Conservation (phyloP, 2,113 vertebrate genomes). For the Rynchops niger region DNA sequence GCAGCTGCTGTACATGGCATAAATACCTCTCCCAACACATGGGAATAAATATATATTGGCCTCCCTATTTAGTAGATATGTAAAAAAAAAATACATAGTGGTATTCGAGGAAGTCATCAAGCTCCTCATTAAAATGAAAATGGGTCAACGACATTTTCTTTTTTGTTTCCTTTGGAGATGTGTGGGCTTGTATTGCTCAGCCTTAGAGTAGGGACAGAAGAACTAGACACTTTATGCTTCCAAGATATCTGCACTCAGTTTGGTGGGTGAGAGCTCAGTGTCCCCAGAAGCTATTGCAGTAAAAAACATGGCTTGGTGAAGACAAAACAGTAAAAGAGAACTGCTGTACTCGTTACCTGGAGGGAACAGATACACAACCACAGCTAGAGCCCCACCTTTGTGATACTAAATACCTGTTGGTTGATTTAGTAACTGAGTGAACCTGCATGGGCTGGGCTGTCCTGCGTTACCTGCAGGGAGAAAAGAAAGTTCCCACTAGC, state of each 20-base stretch:
- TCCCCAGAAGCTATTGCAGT: neutral
- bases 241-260: neutral
- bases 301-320: neutral
- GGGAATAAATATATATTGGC: neutral
- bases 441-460: neutral
- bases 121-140: neutral
- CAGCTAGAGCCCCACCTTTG: neutral
- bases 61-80: neutral
- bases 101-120: neutral
- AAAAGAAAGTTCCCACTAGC: neutral
- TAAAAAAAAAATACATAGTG: neutral
- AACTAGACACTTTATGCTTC: neutral
- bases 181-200: neutral
- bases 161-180: neutral
- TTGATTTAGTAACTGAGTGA: neutral
- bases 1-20: neutral
- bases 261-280: neutral
- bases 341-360: neutral
- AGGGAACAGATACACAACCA: neutral
- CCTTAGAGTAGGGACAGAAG: neutral
- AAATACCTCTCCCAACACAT: neutral
- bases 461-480: neutral
- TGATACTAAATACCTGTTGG: neutral
- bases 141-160: fast-evolving
- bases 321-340: neutral